Percentiles rank a stretch among this genome's conserved stretches.
phyloP scores from a whole-genome alignment of 2,888 invertebrate species.

The Megamerina dolium region DNA sequence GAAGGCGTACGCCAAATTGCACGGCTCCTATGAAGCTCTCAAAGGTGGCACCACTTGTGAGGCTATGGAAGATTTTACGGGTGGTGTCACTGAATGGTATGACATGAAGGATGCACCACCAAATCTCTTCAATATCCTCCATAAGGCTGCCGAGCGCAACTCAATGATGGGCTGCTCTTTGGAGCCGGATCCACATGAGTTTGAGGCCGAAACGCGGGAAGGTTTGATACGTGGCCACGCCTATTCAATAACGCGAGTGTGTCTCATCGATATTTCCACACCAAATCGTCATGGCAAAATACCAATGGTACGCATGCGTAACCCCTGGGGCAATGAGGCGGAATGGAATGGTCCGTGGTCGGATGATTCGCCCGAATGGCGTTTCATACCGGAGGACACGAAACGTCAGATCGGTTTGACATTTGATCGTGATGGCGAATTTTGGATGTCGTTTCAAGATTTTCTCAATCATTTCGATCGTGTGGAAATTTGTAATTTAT shows the following conservation, averaged over 20 bases:
- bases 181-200: slow-evolving; percentile 81
- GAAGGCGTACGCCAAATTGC: slow-evolving; percentile 93
- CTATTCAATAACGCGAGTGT: slow-evolving; percentile 86
- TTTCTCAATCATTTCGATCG: slow-evolving; percentile 72
- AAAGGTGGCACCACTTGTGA: slow-evolving; percentile 98
- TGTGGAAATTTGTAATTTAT: slow-evolving; percentile 92
- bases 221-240: slow-evolving; percentile 90
- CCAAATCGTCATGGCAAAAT: slow-evolving; percentile 74
- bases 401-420: slow-evolving; percentile 81
- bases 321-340: slow-evolving; percentile 93
- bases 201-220: slow-evolving; percentile 73
- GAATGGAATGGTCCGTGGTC: slow-evolving; percentile 96
- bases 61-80: slow-evolving; percentile 99
- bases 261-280: slow-evolving; percentile 73
- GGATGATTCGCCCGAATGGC: slow-evolving; percentile 90
- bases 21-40: slow-evolving; percentile 95
- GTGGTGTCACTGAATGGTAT: slow-evolving; percentile 90
- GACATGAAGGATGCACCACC: slow-evolving; percentile 77
- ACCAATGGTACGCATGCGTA: slow-evolving; percentile 75
- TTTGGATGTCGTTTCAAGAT: slow-evolving; percentile 95
- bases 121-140: slow-evolving; percentile 78
- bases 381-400: slow-evolving; percentile 75
- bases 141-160: slow-evolving; percentile 84
- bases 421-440: slow-evolving; percentile 92
- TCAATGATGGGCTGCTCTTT: slow-evolving; percentile 95